Conservation (phyloP, 2,113 vertebrate species). For the Brachyhypopomus gauderio region DNA sequence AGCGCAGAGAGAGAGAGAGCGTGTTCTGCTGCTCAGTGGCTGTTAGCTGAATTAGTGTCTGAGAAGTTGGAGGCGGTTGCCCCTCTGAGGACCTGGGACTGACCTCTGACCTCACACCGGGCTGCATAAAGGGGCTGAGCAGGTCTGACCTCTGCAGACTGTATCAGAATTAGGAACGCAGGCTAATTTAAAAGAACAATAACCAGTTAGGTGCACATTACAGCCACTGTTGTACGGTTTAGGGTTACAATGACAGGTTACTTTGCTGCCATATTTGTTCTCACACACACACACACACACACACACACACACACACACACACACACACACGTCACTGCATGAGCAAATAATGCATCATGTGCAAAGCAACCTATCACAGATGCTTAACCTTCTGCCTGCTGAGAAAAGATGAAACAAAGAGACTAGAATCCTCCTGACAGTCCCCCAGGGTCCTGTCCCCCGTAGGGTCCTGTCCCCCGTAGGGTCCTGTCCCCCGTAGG, state of each 20-base stretch:
- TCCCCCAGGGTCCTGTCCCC: too few relatives aligned
- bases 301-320: constrained; percentile 38
- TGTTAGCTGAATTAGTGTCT: not conserved
- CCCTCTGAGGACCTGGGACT: not conserved
- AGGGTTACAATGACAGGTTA: constrained; percentile 67
- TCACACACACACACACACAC: constrained; percentile 16
- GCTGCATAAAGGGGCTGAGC: constrained; percentile 2
- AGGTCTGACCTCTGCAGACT: not conserved
- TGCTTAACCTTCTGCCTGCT: not conserved
- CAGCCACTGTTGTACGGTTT: too few relatives aligned
- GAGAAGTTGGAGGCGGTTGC: not conserved
- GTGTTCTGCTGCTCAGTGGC: not conserved
- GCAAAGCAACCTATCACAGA: not conserved
- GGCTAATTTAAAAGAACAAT: too few relatives aligned
- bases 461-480: too few relatives aligned
- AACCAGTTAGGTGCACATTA: too few relatives aligned
- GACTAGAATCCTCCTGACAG: too few relatives aligned
- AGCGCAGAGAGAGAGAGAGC: not conserved
- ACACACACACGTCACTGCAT: not conserved
- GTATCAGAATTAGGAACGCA: too few relatives aligned
- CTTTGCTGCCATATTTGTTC: not conserved
- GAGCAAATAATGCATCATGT: not conserved
- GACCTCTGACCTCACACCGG: constrained; percentile 12
- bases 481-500: too few relatives aligned
- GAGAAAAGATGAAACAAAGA: too few relatives aligned